phyloP scores from a whole-genome alignment of 2,888 invertebrate genomes.

The Dasypogon diadema region DNA sequence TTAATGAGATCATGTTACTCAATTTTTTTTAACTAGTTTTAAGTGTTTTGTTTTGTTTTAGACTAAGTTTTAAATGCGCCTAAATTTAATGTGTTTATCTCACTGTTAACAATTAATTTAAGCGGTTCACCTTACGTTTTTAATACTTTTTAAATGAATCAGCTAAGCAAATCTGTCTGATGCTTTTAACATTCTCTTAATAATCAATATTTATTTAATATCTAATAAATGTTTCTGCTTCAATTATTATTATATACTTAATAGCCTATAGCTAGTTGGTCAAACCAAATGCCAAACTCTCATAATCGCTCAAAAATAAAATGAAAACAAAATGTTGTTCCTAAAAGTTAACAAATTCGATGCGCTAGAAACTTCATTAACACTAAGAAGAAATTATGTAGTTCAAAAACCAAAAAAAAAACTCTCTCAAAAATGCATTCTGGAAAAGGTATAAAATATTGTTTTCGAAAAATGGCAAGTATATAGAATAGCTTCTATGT shows the following conservation, averaged over 20 bases:
- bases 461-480: slow-evolving; percentile 30
- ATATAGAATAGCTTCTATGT: slow-evolving; percentile 16
- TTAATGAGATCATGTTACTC: slow-evolving; percentile 23
- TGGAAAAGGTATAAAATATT: slow-evolving; percentile 54
- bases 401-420: slow-evolving; percentile 31
- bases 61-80: slow-evolving; percentile 27
- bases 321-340: slow-evolving; percentile 4
- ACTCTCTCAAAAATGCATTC: slow-evolving; percentile 41
- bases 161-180: slow-evolving; percentile 20
- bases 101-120: slow-evolving; percentile 7
- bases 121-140: not conserved
- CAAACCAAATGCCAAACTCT: slow-evolving; percentile 38
- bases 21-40: slow-evolving; percentile 12
- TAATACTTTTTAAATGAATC: slow-evolving; percentile 14
- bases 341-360: slow-evolving; percentile 26
- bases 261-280: slow-evolving; percentile 34
- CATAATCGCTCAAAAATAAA: slow-evolving; percentile 33
- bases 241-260: slow-evolving; percentile 10
- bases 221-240: slow-evolving; percentile 7
- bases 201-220: slow-evolving; percentile 11
- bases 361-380: slow-evolving; percentile 43
- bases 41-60: slow-evolving; percentile 17
- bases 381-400: slow-evolving; percentile 36
- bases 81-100: slow-evolving; percentile 26
- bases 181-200: slow-evolving; percentile 34